These are phyloP conservation scores for Coelopa pilipes DNA, from an alignment of 2,888 invertebrate species.

Conservation along the genomic window DNA sequence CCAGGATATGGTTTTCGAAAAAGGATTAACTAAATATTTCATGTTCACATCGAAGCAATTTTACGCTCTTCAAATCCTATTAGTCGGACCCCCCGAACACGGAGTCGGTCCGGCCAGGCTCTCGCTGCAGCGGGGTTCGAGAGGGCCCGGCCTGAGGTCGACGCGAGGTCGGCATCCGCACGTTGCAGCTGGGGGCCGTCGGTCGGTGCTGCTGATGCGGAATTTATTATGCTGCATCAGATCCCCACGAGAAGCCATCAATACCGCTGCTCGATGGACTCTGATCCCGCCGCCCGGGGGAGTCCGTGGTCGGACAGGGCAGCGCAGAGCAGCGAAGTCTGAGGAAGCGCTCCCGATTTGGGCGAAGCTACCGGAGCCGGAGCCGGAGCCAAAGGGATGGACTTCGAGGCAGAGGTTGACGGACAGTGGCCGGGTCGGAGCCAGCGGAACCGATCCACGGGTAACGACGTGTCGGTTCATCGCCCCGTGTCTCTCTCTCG, in stretches of 20 bases:
- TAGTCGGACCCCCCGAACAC: slow-evolving; percentile 61
- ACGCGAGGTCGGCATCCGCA: neutral
- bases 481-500: no score
- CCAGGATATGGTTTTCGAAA: slow-evolving; percentile 37
- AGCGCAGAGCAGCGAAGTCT: no score
- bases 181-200: neutral
- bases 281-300: slow-evolving; percentile 37
- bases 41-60: slow-evolving; percentile 68
- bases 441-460: no score
- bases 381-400: no score
- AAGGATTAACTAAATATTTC: slow-evolving; percentile 68
- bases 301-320: neutral
- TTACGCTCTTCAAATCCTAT: slow-evolving; percentile 68
- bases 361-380: no score
- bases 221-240: slow-evolving; percentile 48
- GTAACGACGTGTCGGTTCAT: no score
- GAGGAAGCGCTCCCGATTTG: no score
- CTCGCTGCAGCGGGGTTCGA: neutral
- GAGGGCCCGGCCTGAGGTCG: neutral
- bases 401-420: no score
- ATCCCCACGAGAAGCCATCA: slow-evolving; percentile 47
- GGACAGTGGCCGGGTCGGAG: no score
- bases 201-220: slow-evolving; percentile 40
- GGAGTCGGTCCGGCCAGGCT: neutral
- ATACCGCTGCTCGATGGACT: slow-evolving; percentile 39